These are phyloP conservation scores for Nephila pilipes DNA, from an alignment of 1,140 invertebrate genomes.

Conservation along the genomic window DNA sequence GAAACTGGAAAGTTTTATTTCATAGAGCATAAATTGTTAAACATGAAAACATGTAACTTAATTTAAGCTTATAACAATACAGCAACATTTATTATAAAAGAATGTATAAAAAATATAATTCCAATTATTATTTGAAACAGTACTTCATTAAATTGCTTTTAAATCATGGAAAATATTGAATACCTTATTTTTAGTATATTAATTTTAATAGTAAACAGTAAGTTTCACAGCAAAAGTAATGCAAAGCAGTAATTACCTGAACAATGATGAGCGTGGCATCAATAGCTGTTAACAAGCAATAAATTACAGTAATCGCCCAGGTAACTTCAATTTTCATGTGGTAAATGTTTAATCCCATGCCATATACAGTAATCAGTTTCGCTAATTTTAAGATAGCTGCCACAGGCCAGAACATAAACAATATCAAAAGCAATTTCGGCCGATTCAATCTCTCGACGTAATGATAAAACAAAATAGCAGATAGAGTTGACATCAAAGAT, in stretches of 20 bases:
- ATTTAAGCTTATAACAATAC: too few relatives aligned
- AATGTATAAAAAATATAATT: too few relatives aligned
- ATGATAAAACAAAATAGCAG: constrained; percentile 71
- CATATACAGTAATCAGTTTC: constrained; percentile 73
- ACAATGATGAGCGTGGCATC: constrained; percentile 75
- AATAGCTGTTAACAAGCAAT: constrained; percentile 71
- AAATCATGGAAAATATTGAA: too few relatives aligned
- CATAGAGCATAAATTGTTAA: too few relatives aligned
- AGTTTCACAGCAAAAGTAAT: background rate
- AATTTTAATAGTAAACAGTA: background rate
- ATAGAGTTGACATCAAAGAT: constrained; percentile 57
- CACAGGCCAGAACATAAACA: constrained; percentile 77
- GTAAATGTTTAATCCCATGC: constrained; percentile 64
- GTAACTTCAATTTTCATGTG: constrained; percentile 75
- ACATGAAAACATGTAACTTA: too few relatives aligned
- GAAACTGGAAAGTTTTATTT: too few relatives aligned
- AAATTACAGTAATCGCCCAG: constrained; percentile 69
- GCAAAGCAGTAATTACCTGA: constrained; percentile 66
- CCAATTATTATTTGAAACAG: too few relatives aligned
- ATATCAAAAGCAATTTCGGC: constrained; percentile 68
- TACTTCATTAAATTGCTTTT: too few relatives aligned
- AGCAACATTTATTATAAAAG: too few relatives aligned
- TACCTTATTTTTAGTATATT: too few relatives aligned
- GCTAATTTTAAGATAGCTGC: constrained; percentile 63
- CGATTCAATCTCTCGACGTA: constrained; percentile 72